Base-by-base conservation (phyloP, 2,888 invertebrate species). In the Hesperia comma region DNA sequence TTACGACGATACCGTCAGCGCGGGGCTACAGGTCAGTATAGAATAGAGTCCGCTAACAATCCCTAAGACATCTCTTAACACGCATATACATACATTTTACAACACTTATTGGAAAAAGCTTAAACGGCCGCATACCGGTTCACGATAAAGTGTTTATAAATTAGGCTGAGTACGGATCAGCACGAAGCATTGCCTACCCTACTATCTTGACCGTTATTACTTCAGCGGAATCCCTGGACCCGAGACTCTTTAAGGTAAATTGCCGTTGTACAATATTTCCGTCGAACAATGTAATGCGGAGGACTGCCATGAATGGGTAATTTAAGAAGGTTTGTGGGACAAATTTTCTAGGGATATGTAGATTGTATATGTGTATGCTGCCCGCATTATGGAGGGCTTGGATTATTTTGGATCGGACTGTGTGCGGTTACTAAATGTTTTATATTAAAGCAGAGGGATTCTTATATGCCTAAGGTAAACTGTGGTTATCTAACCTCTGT, bases 171-270 rank as follows among this genome's bases (percentile, higher is more conserved):
- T 75, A 70, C 77, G 74, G 71, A 73, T 62, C 51, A 63, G 53
- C 67, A 67, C 67, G 67, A 71, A 64, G 71, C 61, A 75, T 72
- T 75, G 71, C 75, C 72, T 73, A 81, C 83, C 80, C 75, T 79
- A 77, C 82, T 82, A 82, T 79, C 78, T 78, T 76, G 75, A 76
- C 76, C 80, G 70, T 73, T 75, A 76, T 74, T 74, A 74, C 73
- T 71, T 67, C 74, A 70, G 69, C 71, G 70, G 71, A 75, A 74
- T 72, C 72, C 72, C 71, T 71, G 53, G 19, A 33, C 32, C 43
- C 41, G 15, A 43, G 60, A 75, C 76, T 54, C 76, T 77, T 76
- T 75, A 75, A 78, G 77, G 77, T 78, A 77, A 80, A 77, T 76
- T 74, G 68, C 70, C 71, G 71, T 70, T 72, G 72, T 74, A 72